These are phyloP conservation scores for Chamaea fasciata DNA, from an alignment of 2,113 vertebrate species.

Conservation along the genomic window DNA sequence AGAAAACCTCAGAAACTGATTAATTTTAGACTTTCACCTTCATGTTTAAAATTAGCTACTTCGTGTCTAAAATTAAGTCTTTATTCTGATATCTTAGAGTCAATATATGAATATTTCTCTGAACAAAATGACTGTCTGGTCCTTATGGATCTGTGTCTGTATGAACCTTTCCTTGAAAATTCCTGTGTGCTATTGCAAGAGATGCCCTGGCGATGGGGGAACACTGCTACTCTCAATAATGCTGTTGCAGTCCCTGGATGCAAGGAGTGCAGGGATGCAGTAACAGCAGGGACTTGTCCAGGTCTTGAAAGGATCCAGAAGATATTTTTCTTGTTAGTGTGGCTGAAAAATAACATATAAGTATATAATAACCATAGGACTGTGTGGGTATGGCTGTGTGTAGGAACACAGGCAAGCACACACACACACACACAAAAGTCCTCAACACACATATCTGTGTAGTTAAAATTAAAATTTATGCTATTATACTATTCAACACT, in stretches of 20 bases:
- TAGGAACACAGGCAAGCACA: background rate
- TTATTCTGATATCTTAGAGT: background rate
- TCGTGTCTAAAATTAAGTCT: background rate
- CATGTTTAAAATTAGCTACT: background rate
- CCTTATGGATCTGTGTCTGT: background rate
- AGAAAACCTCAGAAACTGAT: background rate
- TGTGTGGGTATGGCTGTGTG: background rate
- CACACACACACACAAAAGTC: fast-evolving
- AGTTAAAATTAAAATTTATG: background rate
- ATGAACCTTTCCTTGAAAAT: background rate
- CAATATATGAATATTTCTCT: background rate
- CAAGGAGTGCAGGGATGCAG: background rate
- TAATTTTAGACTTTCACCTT: background rate
- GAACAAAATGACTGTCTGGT: fast-evolving
- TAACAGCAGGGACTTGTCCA: background rate
- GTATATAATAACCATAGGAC: background rate
- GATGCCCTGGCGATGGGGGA: background rate
- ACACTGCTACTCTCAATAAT: background rate
- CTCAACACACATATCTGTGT: background rate
- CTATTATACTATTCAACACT: background rate
- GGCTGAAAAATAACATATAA: background rate
- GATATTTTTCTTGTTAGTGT: background rate
- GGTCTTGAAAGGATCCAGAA: background rate
- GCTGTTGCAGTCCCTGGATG: background rate
- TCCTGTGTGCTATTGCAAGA: background rate